Evolutionary conservation across 1,140 invertebrate species (phyloP).

Genomic region (Grapholita molesta): DNA sequence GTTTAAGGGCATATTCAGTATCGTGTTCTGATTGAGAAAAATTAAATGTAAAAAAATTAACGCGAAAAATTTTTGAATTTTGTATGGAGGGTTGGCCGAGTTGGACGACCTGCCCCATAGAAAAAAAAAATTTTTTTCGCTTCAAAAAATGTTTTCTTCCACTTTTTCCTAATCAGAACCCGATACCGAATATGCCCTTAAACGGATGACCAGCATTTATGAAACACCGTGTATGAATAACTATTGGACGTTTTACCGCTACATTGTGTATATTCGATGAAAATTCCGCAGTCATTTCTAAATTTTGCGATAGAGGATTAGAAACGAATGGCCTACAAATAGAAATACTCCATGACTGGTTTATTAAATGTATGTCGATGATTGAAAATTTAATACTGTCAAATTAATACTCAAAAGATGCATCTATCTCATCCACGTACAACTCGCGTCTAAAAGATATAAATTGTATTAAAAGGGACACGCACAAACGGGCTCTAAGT

Average conservation of each 20-base stretch:
- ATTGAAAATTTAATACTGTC: background rate
- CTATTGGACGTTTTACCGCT: too few relatives aligned
- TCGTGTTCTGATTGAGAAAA: background rate
- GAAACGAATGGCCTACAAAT: too few relatives aligned
- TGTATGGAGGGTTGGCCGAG: background rate
- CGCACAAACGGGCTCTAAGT: conserved; percentile 17
- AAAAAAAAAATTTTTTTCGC: background rate
- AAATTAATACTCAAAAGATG: background rate
- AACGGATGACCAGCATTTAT: too few relatives aligned
- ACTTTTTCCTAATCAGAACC: too few relatives aligned
- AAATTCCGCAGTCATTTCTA: too few relatives aligned
- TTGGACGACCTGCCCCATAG: background rate
- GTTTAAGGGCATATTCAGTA: background rate
- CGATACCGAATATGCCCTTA: too few relatives aligned
- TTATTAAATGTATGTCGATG: too few relatives aligned
- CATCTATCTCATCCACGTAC: background rate
- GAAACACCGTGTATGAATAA: too few relatives aligned
- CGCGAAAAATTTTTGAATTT: background rate
- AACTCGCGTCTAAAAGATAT: background rate
- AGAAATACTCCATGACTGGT: too few relatives aligned
- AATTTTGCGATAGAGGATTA: too few relatives aligned
- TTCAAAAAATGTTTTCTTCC: too few relatives aligned
- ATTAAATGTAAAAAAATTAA: background rate
- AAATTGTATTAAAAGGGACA: background rate
- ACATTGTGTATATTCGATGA: too few relatives aligned